Conservation (phyloP, 2,113 vertebrate species). For the Psilopsiagon aymara region DNA sequence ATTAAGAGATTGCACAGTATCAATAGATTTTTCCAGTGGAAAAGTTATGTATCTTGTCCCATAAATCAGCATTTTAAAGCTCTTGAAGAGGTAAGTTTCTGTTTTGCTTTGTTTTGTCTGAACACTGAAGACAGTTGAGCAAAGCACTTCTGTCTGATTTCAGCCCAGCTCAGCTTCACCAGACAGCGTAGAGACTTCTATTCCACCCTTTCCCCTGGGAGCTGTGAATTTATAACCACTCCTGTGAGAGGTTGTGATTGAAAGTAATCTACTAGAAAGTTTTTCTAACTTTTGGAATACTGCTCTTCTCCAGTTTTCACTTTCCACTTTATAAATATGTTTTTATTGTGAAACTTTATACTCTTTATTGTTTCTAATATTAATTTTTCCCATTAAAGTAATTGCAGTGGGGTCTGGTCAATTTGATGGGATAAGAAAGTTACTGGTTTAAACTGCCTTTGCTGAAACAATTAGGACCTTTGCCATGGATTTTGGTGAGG, state of each 20-base stretch:
- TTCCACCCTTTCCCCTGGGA: neutral
- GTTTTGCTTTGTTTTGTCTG: neutral
- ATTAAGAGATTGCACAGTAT: neutral
- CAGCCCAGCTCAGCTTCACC: neutral
- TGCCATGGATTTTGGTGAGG: neutral
- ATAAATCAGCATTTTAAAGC: neutral
- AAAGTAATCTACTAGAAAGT: neutral
- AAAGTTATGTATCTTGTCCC: neutral
- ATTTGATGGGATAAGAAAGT: neutral
- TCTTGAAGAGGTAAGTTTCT: neutral
- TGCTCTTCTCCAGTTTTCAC: neutral
- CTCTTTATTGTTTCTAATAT: neutral
- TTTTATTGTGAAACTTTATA: neutral
- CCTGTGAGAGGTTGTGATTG: neutral
- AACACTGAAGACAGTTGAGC: neutral
- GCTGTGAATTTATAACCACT: neutral
- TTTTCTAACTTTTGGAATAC: neutral
- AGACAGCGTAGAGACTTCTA: neutral
- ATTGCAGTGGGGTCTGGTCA: neutral
- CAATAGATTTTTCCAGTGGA: neutral
- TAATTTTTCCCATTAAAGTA: neutral
- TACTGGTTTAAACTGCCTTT: neutral
- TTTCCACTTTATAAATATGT: neutral
- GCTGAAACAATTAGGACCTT: neutral
- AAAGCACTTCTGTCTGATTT: neutral